Percentiles rank a stretch among this genome's conserved stretches.
phyloP scores from a whole-genome alignment of 1,140 invertebrate genomes.

The Panonychus citri region DNA sequence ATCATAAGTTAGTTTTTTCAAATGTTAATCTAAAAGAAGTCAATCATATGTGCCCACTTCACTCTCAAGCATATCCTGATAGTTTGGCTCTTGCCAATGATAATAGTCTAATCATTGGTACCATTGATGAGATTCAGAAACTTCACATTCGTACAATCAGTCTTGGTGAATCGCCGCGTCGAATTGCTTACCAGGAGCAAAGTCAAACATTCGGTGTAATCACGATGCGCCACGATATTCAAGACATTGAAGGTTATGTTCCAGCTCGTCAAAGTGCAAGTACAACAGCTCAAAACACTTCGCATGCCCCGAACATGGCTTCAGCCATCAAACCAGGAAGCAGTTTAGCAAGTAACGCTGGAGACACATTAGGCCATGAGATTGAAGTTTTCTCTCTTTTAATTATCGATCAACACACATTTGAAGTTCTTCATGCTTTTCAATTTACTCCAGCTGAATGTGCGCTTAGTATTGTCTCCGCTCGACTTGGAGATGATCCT shows the following conservation, averaged over 20 bases:
- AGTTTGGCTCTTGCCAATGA: conserved; percentile 83
- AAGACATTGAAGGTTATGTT: conserved; percentile 20
- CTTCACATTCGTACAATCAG: conserved; percentile 85
- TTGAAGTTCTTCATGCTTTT: conserved; percentile 81
- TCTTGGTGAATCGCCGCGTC: conserved; percentile 68
- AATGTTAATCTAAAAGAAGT: conserved; percentile 97
- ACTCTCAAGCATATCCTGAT: conserved; percentile 79
- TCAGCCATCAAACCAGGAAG: conserved; percentile 4
- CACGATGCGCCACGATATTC: conserved; percentile 61
- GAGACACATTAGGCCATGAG: conserved; percentile 41
- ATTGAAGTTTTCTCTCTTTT: conserved; percentile 77
- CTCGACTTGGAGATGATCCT: conserved; percentile 68
- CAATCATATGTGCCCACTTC: conserved; percentile 91
- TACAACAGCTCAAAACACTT: conserved; percentile 23
- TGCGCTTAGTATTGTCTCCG: conserved; percentile 65
- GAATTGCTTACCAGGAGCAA: conserved; percentile 82
- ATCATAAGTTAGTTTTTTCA: conserved; percentile 95
- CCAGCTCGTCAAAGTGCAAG: conserved; percentile 49
- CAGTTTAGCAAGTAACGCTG: conserved; percentile 22
- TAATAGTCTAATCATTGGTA: conserved; percentile 78
- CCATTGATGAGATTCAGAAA: conserved; percentile 97
- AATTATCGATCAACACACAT: conserved; percentile 87
- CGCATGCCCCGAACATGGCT: conserved; percentile 7
- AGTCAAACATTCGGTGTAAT: conserved; percentile 84
- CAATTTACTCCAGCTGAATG: conserved; percentile 70